Evolutionary conservation across 2,113 vertebrate species (phyloP).

Genomic region (Lanius ludovicianus): DNA sequence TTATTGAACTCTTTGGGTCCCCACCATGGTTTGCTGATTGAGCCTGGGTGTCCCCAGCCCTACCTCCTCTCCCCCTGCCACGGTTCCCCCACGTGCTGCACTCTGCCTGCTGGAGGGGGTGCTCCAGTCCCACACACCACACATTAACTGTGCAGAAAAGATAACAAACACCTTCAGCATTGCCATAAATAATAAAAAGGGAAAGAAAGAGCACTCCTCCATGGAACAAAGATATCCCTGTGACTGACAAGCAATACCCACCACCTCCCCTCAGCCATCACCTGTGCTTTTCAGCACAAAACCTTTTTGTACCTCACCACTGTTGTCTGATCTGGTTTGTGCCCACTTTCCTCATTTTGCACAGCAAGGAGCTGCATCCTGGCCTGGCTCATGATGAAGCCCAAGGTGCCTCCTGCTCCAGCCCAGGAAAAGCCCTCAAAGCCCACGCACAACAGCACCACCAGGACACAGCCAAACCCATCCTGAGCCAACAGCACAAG

Average conservation of each 20-base stretch:
- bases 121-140: neutral
- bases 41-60: neutral
- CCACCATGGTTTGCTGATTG: neutral
- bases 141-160: neutral
- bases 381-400: neutral
- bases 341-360: neutral
- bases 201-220: neutral
- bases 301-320: neutral
- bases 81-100: accelerated
- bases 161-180: neutral
- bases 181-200: neutral
- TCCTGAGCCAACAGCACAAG: accelerated
- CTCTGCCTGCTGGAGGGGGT: neutral
- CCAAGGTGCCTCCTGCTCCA: neutral
- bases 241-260: neutral
- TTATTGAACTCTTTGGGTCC: neutral
- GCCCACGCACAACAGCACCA: neutral
- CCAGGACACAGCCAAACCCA: neutral
- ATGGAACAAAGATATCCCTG: neutral
- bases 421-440: neutral
- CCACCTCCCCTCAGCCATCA: neutral
- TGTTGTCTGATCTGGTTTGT: neutral
- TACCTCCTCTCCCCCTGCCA: neutral
- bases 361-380: neutral
- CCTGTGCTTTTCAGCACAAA: neutral